Base-by-base conservation (phyloP, 2,888 invertebrate species). In the Volucella zonaria region DNA sequence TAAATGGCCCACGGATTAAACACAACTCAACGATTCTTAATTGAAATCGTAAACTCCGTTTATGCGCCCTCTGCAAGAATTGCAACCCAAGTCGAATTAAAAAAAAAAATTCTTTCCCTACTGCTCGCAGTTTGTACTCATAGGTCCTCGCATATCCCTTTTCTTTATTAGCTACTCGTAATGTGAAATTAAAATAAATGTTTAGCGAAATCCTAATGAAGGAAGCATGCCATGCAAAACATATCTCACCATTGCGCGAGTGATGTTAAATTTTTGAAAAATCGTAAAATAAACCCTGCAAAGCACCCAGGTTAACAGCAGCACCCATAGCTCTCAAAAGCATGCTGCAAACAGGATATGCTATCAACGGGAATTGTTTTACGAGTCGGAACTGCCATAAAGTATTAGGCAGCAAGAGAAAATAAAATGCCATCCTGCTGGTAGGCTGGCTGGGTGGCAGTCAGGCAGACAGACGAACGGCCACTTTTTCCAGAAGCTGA, bases 341-440 rank as follows among this genome's bases (percentile, higher is more conserved):
- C 58, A 56, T 43, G 15, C 70, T 59, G 47, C 70, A 61, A 40
- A 52, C 31, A 59, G 66, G 49, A 58, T 66, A 14, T 14, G 42
- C 74, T 49, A 74, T 74, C 74, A 74, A 51, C 75, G 43, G 58
- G 75, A 75, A 59, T 75, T 75, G 75, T 75, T 75, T 75, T 75
- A 75, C 66, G 75, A 75, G 66, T 75, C 59, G 58, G 59, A 67
- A 75, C 49, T 56, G 40, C 66, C 43, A 51, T 75, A 75, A 75
- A 75, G 51, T 67, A 75, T 66, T 59, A 75, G 74, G 49, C 40
- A 42, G 11, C 47, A 8, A 40, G 40, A 52, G 40, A 18, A 56
- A 47, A 40, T 47, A 70, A 58, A 58, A 58, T 58, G 31, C 40
- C 40, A 47, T 15, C n/a, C 8, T 15, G 1, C 18, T 9, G 18